Base-by-base conservation (phyloP, 2,113 vertebrate species). In the Periophthalmus modestus region DNA sequence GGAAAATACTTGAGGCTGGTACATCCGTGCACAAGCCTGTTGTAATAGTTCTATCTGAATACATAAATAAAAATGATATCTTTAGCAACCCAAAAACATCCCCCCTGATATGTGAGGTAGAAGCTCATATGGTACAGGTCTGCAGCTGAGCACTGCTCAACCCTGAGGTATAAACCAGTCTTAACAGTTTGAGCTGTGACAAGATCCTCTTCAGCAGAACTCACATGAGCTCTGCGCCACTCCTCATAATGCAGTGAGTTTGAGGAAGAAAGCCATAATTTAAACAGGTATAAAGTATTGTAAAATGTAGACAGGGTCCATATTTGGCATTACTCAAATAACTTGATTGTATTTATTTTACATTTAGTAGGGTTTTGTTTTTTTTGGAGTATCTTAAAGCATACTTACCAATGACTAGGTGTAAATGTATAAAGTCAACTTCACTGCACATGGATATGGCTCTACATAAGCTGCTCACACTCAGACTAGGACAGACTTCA, bases 241-340 rank as follows among this genome's bases (percentile, higher is more conserved):
- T 65, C 18, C 18, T n/a, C 33, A 65, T 11, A 11, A 34, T 65
- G 34, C 34, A 43, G 33, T 65, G 19, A 33, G 16, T 62, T 33
- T 62, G 28, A 62, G 24, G n/a, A 55, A 34, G 28, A 33, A 62
- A 62, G 59, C 59, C 59, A 62, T 62, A 62, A 28, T 34, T 62
- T 34, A 34, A 34, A 62, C 59, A 16, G 59, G 59, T 19, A 62
- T 18, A 34, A 62, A 34, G 28, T 34, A 24, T 33, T 34, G 7
- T n/a, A n/a, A 55, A 55, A 55, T 55, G 16, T 43, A 43, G 9
- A 43, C 39, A 43, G 39, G 7, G 10, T 52, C 16, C 48, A 52
- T 19, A 19, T 43, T 43, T 52, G 48, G 15, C n/a, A 21, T 21
- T 52, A 6, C 48, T 10, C 52, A n/a, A 5, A n/a, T 15, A 55